Evolutionary conservation across 2,797 vertebrate species (phyloP).

Genomic region (Astyanax mexicanus): DNA sequence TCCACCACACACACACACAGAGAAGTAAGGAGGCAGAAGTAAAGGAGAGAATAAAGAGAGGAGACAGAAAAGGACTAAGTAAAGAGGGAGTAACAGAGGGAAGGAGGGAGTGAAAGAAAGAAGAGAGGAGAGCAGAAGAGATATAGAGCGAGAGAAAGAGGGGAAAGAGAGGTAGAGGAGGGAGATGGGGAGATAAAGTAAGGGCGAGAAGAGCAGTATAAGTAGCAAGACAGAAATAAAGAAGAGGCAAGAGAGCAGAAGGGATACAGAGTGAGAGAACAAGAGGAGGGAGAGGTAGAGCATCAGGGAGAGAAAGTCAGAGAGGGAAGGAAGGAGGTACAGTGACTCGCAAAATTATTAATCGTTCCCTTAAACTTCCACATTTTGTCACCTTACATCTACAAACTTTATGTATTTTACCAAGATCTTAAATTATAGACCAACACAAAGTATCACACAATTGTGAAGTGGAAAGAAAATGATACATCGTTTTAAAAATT

Average conservation of each 20-base stretch:
- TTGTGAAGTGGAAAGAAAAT: too few relatives aligned
- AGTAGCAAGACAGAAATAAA: too few relatives aligned
- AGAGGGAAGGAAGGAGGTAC: background rate
- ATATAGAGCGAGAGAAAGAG: background rate
- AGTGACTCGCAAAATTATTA: too few relatives aligned
- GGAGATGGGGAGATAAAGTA: background rate
- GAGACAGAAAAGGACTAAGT: too few relatives aligned
- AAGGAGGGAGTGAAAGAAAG: background rate
- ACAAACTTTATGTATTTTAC: too few relatives aligned
- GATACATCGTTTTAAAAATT: too few relatives aligned
- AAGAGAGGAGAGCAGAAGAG: background rate
- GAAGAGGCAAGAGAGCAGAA: background rate
- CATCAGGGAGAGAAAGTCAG: background rate
- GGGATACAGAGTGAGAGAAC: background rate
- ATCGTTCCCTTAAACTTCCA: too few relatives aligned
- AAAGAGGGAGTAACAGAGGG: background rate
- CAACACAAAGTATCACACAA: too few relatives aligned
- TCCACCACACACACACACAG: conserved; percentile 3
- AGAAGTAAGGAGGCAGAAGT: background rate
- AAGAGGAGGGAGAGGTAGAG: background rate
- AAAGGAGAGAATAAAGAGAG: background rate
- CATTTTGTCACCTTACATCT: too few relatives aligned
- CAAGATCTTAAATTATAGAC: too few relatives aligned
- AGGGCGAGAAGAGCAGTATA: too few relatives aligned
- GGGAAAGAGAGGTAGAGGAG: background rate